A percentile compares a stretch with the other conserved stretches of the same genome.
Conservation (phyloP, 2,113 vertebrate species). For the Chauna torquata region DNA sequence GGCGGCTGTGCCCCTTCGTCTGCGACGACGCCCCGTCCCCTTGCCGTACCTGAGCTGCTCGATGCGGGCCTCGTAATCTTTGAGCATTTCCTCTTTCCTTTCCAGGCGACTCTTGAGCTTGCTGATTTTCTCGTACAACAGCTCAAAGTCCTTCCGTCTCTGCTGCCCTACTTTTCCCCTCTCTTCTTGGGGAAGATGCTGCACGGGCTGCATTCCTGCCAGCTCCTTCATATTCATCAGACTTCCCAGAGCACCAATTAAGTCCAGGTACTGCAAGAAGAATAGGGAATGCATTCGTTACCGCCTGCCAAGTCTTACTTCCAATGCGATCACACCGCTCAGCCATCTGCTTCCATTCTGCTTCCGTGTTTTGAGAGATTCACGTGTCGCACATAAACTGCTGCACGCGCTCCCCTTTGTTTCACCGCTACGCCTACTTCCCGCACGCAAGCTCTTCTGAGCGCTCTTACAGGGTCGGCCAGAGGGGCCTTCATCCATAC, state of each 20-base stretch:
- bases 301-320: not conserved
- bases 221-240: slow-evolving; percentile 80
- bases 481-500: not conserved
- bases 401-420: not conserved
- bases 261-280: slow-evolving; percentile 75
- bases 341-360: slow-evolving; percentile 6
- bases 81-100: slow-evolving; percentile 73
- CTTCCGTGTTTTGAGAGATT: not conserved
- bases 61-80: slow-evolving; percentile 50
- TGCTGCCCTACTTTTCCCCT: slow-evolving; percentile 52
- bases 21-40: not conserved
- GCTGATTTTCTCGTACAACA: slow-evolving; percentile 72
- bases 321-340: not conserved
- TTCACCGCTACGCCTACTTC: not conserved
- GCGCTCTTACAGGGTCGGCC: accelerated
- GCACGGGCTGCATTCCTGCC: slow-evolving; percentile 72
- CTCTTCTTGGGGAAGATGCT: slow-evolving; percentile 70
- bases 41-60: slow-evolving; percentile 75
- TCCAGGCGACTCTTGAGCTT: slow-evolving; percentile 71
- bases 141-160: slow-evolving; percentile 69
- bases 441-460: accelerated
- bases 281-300: not conserved
- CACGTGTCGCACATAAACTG: not conserved
- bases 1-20: no score
- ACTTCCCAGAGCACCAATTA: slow-evolving; percentile 71